A percentile compares a stretch with the other conserved stretches of the same genome.
Conservation (phyloP, 2,888 invertebrate species). For the Drosophila mettleri region DNA sequence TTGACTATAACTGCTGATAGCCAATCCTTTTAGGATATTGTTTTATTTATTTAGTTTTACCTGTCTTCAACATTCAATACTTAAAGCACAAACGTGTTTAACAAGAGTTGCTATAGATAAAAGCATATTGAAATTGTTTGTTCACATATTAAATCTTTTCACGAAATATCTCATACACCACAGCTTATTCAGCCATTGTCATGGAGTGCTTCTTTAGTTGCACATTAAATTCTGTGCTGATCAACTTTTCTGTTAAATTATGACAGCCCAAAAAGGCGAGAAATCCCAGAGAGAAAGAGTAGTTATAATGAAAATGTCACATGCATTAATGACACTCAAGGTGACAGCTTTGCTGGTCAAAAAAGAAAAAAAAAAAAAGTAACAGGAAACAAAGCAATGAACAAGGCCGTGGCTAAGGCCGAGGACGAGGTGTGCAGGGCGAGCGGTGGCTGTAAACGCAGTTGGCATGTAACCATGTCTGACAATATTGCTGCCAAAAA, state of each 20-base stretch:
- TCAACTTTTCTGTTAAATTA: constrained; percentile 31
- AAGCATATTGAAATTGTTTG: background rate
- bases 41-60: too few relatives aligned
- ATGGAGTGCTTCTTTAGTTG: background rate
- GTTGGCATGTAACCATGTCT: constrained; percentile 71
- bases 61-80: too few relatives aligned
- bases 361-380: constrained; percentile 5
- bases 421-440: background rate
- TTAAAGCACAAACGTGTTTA: too few relatives aligned
- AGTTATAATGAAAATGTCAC: constrained; percentile 83
- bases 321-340: constrained; percentile 83
- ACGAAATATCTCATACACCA: background rate
- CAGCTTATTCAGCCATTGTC: background rate
- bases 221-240: constrained; percentile 24
- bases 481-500: constrained; percentile 81
- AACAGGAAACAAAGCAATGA: background rate
- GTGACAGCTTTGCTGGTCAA: constrained; percentile 67
- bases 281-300: constrained; percentile 39
- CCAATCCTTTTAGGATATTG: background rate
- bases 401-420: too few relatives aligned
- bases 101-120: background rate
- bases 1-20: background rate
- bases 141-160: background rate
- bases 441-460: constrained; percentile 14
- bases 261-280: constrained; percentile 39